phyloP scores from a whole-genome alignment of 2,797 vertebrate genomes.

The Poeciliopsis paucimaculata region DNA sequence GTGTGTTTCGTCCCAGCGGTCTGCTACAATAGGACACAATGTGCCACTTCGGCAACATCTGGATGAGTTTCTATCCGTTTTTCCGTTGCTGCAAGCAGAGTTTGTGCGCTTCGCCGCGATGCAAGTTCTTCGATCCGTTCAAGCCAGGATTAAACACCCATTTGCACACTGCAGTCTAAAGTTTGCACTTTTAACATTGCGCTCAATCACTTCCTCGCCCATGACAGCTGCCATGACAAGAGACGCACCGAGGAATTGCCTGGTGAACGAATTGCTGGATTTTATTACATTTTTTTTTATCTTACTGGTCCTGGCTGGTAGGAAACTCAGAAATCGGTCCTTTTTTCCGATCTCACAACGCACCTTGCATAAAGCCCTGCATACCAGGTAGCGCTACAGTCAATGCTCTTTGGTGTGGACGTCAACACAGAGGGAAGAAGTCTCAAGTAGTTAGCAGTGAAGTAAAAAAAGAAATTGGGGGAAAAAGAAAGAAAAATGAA shows the following conservation, averaged over 20 bases:
- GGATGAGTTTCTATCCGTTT: slow-evolving; percentile 11
- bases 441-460: neutral
- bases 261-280: neutral
- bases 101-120: neutral
- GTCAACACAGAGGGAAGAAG: neutral
- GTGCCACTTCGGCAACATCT: slow-evolving; percentile 29
- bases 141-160: neutral
- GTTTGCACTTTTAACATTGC: neutral
- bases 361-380: neutral
- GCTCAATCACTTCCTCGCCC: neutral
- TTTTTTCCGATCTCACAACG: neutral
- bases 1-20: slow-evolving; percentile 48
- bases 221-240: neutral
- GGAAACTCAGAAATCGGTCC: neutral
- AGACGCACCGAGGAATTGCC: neutral
- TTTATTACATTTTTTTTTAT: neutral
- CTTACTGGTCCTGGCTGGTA: neutral
- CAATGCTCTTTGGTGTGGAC: neutral
- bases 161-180: neutral
- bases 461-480: neutral
- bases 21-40: slow-evolving; percentile 60
- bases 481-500: neutral
- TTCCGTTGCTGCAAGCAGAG: slow-evolving; percentile 12
- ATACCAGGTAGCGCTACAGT: neutral
- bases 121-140: neutral